Evolutionary conservation across 2,797 vertebrate genomes (phyloP).

Genomic region (Dallia pectoralis): DNA sequence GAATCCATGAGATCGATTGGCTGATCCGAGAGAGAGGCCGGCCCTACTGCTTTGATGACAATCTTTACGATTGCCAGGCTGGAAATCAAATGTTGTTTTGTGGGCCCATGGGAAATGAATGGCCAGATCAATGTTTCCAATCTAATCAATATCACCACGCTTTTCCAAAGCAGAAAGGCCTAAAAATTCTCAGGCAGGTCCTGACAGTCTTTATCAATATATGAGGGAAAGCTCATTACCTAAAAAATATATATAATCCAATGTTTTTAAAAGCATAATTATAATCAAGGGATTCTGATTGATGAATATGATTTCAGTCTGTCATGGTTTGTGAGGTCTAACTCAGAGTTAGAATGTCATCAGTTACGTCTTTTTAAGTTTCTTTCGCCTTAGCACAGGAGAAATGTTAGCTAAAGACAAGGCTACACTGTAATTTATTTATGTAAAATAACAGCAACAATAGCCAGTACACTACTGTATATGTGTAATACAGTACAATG

Average conservation of each 20-base stretch:
- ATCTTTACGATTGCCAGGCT: conserved; percentile 28
- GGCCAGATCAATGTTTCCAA: conserved; percentile 57
- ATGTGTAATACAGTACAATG: too few species aligned
- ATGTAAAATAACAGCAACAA: too few species aligned
- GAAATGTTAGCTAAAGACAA: too few species aligned
- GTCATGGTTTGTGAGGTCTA: too few species aligned
- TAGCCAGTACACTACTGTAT: too few species aligned
- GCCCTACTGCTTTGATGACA: not conserved
- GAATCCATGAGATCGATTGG: conserved; percentile 63
- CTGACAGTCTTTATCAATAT: conserved; percentile 41
- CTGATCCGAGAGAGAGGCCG: conserved; percentile 20
- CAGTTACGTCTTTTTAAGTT: too few species aligned
- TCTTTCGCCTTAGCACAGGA: too few species aligned
- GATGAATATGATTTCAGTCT: too few species aligned
- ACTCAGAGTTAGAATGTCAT: too few species aligned
- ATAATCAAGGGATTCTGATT: not conserved
- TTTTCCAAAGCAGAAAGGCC: conserved; percentile 44
- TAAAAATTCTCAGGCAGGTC: conserved; percentile 34
- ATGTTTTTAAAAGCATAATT: not conserved
- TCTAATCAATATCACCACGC: conserved; percentile 63
- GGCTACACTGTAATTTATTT: too few species aligned
- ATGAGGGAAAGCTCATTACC: conserved; percentile 5
- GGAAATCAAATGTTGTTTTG: conserved; percentile 63
- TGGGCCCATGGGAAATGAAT: conserved; percentile 50
- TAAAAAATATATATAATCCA: not conserved